These are phyloP conservation scores for Cyprinodon brontotheroides DNA, from an alignment of 2,113 vertebrate species.

Conservation along the genomic window DNA sequence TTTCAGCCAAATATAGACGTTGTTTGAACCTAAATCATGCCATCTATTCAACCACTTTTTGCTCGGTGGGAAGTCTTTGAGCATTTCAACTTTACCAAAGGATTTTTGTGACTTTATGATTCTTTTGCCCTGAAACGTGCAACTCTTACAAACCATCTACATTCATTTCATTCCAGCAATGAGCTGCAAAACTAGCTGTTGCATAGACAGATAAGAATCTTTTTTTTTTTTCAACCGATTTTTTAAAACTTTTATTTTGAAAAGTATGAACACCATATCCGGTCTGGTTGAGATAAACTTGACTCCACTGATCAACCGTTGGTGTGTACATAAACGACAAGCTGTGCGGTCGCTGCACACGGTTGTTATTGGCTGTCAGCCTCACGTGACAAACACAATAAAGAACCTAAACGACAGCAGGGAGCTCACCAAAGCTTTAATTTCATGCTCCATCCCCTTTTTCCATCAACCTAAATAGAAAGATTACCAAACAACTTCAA, in stretches of 20 bases:
- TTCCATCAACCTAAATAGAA: neutral
- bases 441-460: constrained; percentile 2
- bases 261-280: accelerated
- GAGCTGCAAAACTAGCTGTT: no score
- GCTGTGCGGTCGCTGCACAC: constrained; percentile 25
- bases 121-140: no score
- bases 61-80: no score
- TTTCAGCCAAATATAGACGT: no score
- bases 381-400: constrained; percentile 64
- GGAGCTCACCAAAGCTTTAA: neutral
- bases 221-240: no score
- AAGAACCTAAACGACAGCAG: constrained; percentile 28
- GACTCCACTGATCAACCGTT: constrained; percentile 5
- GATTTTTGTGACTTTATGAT: no score
- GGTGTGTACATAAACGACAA: constrained; percentile 46
- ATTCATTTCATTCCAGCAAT: no score
- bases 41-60: no score
- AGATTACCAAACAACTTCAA: neutral
- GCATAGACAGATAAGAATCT: no score
- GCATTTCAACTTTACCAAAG: no score
- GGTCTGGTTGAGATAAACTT: neutral
- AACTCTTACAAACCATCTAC: no score
- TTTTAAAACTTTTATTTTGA: constrained; percentile 51
- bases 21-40: no score
- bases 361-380: constrained; percentile 49